These are phyloP conservation scores for Tetrao urogallus DNA, from an alignment of 2,113 vertebrate species.

Conservation along the genomic window DNA sequence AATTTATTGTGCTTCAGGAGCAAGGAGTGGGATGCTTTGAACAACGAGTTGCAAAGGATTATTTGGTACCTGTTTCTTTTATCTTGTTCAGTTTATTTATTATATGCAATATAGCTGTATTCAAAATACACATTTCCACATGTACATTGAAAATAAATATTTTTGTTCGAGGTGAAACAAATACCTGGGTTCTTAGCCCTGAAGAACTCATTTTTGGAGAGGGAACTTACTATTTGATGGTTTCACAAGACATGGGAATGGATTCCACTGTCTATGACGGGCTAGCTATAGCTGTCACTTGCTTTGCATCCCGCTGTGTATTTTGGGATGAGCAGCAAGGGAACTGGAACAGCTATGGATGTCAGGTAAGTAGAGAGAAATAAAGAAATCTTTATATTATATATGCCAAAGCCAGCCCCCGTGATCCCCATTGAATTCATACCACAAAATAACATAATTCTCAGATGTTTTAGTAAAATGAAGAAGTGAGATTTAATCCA, in stretches of 20 bases:
- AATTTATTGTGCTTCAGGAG: not conserved
- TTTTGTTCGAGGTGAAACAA: conserved; percentile 79
- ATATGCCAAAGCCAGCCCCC: not conserved
- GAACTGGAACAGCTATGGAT: conserved; percentile 87
- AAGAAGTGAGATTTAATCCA: not conserved
- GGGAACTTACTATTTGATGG: conserved; percentile 85
- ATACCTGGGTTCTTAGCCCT: conserved; percentile 89
- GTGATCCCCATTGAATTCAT: not conserved
- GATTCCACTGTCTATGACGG: conserved; percentile 71
- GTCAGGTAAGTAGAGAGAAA: conserved; percentile 81
- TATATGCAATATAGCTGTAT: not conserved
- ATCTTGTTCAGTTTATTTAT: not conserved
- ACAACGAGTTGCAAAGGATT: not conserved
- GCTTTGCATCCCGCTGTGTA: conserved; percentile 88
- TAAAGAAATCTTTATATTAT: not conserved
- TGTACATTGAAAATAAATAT: not conserved
- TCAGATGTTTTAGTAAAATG: not conserved
- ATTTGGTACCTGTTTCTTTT: not conserved
- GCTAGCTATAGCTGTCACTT: conserved; percentile 80
- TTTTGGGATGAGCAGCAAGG: conserved; percentile 87
- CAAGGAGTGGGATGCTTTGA: not conserved
- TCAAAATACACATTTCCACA: not conserved
- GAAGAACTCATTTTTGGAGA: conserved; percentile 79
- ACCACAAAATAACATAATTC: not conserved
- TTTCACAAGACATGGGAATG: conserved; percentile 78